phyloP scores from a whole-genome alignment of 2,888 invertebrate genomes.

The Diarsia dahlii region DNA sequence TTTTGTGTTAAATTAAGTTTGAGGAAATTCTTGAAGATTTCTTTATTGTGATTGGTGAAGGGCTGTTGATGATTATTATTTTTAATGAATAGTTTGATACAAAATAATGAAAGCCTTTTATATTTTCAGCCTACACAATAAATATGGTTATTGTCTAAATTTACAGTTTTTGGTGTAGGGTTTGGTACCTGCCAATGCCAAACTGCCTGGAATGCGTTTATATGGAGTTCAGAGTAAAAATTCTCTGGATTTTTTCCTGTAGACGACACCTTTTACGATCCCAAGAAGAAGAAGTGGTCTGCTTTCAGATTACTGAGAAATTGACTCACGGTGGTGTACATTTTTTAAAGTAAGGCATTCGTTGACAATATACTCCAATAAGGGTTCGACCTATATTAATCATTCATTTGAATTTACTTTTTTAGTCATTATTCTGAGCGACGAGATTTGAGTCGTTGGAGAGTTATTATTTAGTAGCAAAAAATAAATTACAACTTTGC shows the following conservation, averaged over 20 bases:
- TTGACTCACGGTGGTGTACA: constrained; percentile 7
- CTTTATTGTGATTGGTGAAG: too few relatives aligned
- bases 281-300: not conserved
- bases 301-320: not conserved
- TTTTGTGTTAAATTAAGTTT: not conserved
- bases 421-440: not conserved
- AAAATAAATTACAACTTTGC: constrained; percentile 48
- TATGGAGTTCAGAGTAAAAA: constrained; percentile 2
- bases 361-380: not conserved
- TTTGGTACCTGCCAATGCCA: constrained; percentile 5
- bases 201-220: too few relatives aligned
- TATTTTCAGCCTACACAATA: not conserved
- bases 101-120: not conserved
- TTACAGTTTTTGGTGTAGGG: not conserved
- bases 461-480: constrained; percentile 11
- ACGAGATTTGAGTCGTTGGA: not conserved
- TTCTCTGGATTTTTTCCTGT: constrained; percentile 1
- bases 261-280: constrained; percentile 5
- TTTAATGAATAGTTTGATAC: not conserved
- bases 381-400: not conserved
- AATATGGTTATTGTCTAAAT: not conserved
- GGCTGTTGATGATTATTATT: not conserved
- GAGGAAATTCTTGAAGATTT: not conserved
- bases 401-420: not conserved
- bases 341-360: not conserved